phyloP scores from a whole-genome alignment of 1,140 invertebrate species.

The Holotrichia oblita region DNA sequence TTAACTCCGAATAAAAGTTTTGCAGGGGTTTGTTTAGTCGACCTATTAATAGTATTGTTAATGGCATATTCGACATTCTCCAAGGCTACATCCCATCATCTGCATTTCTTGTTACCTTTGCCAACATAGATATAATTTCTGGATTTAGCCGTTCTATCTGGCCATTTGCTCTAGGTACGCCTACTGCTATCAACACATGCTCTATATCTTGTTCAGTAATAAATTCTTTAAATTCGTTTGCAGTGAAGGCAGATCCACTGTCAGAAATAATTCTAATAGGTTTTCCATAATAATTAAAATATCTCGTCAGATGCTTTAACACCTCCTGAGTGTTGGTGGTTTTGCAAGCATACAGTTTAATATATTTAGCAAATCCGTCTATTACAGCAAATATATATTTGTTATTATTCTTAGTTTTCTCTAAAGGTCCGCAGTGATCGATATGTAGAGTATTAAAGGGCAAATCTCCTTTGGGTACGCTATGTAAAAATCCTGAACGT shows the following conservation, averaged over 20 bases:
- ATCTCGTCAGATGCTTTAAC: constrained; percentile 43
- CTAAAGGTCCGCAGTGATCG: constrained; percentile 54
- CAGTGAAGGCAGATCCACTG: constrained; percentile 46
- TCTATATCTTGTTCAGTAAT: neutral
- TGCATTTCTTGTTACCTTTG: too few relatives aligned
- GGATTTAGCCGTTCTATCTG: too few relatives aligned
- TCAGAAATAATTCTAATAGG: constrained; percentile 47
- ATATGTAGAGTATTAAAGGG: constrained; percentile 55
- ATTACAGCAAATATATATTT: constrained; percentile 51
- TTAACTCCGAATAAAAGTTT: constrained; percentile 31
- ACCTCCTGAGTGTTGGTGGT: constrained; percentile 41
- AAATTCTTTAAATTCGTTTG: constrained; percentile 42
- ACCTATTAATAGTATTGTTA: constrained; percentile 27
- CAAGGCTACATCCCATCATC: neutral
- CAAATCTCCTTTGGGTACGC: constrained; percentile 50
- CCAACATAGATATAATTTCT: too few relatives aligned
- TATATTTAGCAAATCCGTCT: constrained; percentile 52
- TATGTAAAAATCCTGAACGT: constrained; percentile 50
- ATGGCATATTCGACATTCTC: neutral
- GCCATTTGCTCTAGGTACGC: too few relatives aligned
- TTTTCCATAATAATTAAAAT: constrained; percentile 46
- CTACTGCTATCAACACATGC: constrained; percentile 28
- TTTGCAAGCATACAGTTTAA: constrained; percentile 46
- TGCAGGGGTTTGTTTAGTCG: neutral
- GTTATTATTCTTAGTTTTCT: constrained; percentile 38